Evolutionary conservation across 2,888 invertebrate species (phyloP), one percentile per base, ranked within the genome.

Genomic region (Lissonota sp.): DNA sequence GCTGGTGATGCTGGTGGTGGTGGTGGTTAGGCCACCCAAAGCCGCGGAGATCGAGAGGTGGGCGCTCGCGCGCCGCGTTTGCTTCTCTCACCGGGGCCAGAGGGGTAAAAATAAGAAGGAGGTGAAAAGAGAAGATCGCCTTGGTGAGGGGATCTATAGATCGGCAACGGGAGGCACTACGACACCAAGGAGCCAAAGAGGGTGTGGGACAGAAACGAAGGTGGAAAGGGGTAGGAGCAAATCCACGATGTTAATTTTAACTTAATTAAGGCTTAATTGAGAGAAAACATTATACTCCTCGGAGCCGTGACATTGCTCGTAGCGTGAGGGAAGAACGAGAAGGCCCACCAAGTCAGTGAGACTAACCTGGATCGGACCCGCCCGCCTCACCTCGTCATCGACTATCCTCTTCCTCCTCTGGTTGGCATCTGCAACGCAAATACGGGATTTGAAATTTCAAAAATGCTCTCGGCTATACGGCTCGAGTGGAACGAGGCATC

Each of bases 261-360:
- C 92, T 92, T 92, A 92, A 92, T 92, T 92, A 92, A 92, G 92
- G 92, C 92, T 92, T 92, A 92, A 92, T 92, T 92, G 92, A 92
- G 92, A 92, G 91, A 91, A 92, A 92, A 92, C 92, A 92, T 92
- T 92, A 91, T 91, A 90, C 91, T 89, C 85, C 49, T 58, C 85
- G 86, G 86, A 87, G 85, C 85, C 89, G 88, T 88, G 90, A 91
- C 91, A 90, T 89, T 91, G 92, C 89, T 86, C 84, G 79, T 64
- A 88, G 86, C 86, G 79, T 46, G 49, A 63, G 67, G 46, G 58
- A 51, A 71, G 49, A 49, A 71, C 71, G 55, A 60, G 55, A 55
- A 69, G 71, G 71, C 81, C 78, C 78, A 81, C 77, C 75, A 57
- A 70, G 73, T 26, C 76, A 69, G 69, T 51, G 49, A 46, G 49